A percentile compares a stretch with the other conserved stretches of the same genome.
Evolutionary conservation across 1,140 invertebrate species (phyloP).

Genomic region (Drosophila watanabei): DNA sequence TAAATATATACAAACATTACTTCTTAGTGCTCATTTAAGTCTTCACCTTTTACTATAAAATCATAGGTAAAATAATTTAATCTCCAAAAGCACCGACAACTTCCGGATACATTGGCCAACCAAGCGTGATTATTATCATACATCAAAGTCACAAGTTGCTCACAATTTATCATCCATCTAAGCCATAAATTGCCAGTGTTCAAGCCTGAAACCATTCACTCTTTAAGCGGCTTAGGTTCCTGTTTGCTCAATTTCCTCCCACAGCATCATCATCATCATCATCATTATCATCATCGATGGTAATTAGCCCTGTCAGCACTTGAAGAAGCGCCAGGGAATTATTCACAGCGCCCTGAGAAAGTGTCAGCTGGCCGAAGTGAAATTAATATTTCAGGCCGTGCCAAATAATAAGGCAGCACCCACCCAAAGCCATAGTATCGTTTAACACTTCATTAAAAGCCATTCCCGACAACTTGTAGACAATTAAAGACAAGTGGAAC

Average conservation of each 20-base stretch:
- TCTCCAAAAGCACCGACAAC: neutral
- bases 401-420: conserved; percentile 31
- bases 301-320: conserved; percentile 46
- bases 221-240: conserved; percentile 33
- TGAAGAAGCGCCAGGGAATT: conserved; percentile 33
- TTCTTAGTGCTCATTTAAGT: neutral
- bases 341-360: conserved; percentile 46
- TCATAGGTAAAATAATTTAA: neutral
- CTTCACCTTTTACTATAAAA: neutral
- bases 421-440: conserved; percentile 24
- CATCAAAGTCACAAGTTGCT: conserved; percentile 36
- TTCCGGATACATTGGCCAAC: neutral
- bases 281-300: conserved; percentile 21
- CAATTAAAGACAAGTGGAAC: conserved; percentile 69
- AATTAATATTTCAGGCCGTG: conserved; percentile 52
- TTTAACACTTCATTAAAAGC: conserved; percentile 81
- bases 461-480: conserved; percentile 74
- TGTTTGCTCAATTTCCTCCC: conserved; percentile 17
- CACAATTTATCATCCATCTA: conserved; percentile 14
- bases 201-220: conserved; percentile 1
- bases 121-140: conserved; percentile 22
- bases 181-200: conserved; percentile 8
- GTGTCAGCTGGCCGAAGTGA: conserved; percentile 40
- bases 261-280: conserved; percentile 17
- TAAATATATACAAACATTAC: neutral